A percentile compares a stretch with the other conserved stretches of the same genome.
Conservation (phyloP, 1,140 invertebrate species). For the Eubasilissa regina region DNA sequence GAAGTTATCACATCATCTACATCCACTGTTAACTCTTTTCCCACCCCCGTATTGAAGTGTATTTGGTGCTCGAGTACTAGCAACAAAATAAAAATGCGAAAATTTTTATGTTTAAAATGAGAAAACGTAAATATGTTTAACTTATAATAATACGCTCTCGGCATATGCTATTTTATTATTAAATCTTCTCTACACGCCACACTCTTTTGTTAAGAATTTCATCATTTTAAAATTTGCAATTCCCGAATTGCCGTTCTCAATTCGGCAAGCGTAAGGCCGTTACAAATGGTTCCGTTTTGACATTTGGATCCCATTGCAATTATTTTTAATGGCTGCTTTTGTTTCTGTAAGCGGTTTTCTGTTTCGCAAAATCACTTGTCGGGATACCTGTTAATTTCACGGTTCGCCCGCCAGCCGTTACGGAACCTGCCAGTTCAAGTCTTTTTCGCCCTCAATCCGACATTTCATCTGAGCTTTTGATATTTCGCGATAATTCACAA, state of each 20-base stretch:
- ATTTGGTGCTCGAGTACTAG: too few relatives aligned
- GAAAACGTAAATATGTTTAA: too few relatives aligned
- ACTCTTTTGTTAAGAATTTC: background rate
- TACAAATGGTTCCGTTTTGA: slow-evolving; percentile 16
- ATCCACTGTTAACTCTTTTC: too few relatives aligned
- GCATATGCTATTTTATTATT: too few relatives aligned
- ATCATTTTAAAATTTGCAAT: background rate
- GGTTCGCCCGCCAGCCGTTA: background rate
- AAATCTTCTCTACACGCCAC: too few relatives aligned
- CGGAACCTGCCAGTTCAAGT: background rate
- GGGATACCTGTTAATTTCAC: background rate
- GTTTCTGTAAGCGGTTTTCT: background rate
- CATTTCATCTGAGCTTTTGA: background rate
- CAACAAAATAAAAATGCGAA: too few relatives aligned
- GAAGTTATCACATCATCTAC: too few relatives aligned
- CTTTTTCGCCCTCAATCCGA: background rate
- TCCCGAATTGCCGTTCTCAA: background rate
- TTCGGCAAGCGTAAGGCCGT: background rate
- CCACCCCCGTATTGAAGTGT: too few relatives aligned
- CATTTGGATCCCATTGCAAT: slow-evolving; percentile 22
- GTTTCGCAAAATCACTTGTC: slow-evolving; percentile 5
- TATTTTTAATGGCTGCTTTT: slow-evolving; percentile 31
- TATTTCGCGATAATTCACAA: background rate
- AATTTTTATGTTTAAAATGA: too few relatives aligned
- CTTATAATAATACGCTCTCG: too few relatives aligned